These are phyloP conservation scores for Buceros bicornis DNA, from an alignment of 2,797 vertebrate genomes.

Conservation along the genomic window DNA sequence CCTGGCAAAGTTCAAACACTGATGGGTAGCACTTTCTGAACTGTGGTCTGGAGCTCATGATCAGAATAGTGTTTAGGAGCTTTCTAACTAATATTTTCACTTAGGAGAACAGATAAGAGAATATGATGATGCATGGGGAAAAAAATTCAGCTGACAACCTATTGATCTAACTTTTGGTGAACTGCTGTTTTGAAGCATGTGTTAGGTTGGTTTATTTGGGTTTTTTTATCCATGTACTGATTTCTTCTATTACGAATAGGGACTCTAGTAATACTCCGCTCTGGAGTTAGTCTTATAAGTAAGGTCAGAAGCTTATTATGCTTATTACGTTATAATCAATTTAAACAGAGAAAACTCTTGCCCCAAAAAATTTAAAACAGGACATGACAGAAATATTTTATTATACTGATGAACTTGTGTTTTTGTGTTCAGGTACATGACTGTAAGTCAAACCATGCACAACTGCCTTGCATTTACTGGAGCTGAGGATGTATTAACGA, in stretches of 20 bases:
- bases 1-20: neutral
- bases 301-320: neutral
- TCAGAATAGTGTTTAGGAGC: neutral
- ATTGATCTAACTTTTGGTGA: neutral
- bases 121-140: neutral
- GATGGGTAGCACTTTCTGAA: neutral
- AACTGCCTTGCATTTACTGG: neutral
- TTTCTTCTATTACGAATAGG: neutral
- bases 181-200: neutral
- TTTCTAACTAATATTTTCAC: neutral
- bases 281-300: neutral
- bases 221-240: neutral
- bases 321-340: neutral
- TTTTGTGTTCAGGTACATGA: neutral
- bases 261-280: neutral
- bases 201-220: neutral
- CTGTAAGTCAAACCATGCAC: neutral
- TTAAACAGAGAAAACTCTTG: neutral
- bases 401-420: neutral
- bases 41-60: neutral
- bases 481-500: neutral
- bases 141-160: neutral
- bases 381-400: neutral
- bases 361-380: neutral
- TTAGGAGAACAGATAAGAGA: neutral